Conservation (phyloP, 30 jellyfish, hydroid and myxozoan species). For the Pelagia noctiluca region DNA sequence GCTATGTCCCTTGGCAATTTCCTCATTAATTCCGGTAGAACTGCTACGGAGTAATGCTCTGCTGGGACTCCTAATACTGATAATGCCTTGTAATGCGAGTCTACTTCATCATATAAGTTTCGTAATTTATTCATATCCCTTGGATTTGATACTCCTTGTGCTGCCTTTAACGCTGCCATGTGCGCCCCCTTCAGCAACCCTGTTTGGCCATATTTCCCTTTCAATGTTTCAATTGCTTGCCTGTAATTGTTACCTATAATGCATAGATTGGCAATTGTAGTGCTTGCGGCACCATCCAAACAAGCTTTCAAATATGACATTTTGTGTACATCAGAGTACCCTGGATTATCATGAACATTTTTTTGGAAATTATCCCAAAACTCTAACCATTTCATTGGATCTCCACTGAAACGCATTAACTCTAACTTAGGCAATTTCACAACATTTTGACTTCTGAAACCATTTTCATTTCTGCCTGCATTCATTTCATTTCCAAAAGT, state of each 20-base stretch:
- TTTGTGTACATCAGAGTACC: conserved; percentile 47
- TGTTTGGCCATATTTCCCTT: conserved; percentile 31
- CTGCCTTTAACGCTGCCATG: conserved; percentile 36
- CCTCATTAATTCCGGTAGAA: conserved; percentile 8
- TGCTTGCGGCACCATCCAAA: conserved; percentile 52
- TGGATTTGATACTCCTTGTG: conserved; percentile 29
- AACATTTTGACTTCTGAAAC: conserved; percentile 3
- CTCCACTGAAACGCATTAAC: conserved; percentile 41
- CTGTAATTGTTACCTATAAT: conserved; percentile 32
- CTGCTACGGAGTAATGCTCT: conserved; percentile 41
- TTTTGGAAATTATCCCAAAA: conserved; percentile 40
- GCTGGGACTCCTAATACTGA: conserved; percentile 24
- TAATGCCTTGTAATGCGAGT: conserved; percentile 35
- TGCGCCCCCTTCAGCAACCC: conserved; percentile 19
- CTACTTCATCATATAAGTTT: conserved; percentile 36
- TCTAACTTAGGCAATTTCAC: conserved; percentile 39
- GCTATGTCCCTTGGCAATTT: conserved; percentile 28
- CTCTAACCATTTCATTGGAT: conserved; percentile 62
- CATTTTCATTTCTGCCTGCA: no score
- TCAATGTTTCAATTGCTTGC: conserved; percentile 23
- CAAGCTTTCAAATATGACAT: conserved; percentile 55
- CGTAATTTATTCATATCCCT: conserved; percentile 22
- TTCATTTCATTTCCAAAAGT: background rate
- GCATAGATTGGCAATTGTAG: conserved; percentile 37
- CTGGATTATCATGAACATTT: conserved; percentile 36